phyloP scores from a whole-genome alignment of 2,113 vertebrate species.

The Sclerurus mexicanus region DNA sequence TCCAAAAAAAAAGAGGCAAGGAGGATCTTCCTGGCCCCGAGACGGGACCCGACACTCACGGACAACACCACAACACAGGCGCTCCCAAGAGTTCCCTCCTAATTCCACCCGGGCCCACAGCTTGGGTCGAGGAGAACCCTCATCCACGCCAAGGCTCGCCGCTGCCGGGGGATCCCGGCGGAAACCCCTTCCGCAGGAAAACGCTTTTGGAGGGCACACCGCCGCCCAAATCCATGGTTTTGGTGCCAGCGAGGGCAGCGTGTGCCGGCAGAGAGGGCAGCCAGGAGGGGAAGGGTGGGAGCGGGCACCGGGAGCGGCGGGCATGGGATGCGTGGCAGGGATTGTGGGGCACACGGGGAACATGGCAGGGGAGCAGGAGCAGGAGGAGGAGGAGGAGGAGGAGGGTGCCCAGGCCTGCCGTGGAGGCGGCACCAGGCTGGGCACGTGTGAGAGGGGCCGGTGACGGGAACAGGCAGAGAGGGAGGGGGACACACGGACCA shows the following conservation, averaged over 20 bases:
- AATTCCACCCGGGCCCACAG: accelerated
- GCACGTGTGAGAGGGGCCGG: not conserved
- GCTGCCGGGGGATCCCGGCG: accelerated
- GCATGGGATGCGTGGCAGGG: not conserved
- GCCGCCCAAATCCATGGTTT: accelerated
- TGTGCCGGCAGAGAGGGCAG: not conserved
- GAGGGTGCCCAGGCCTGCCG: not conserved
- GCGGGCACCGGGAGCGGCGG: not conserved
- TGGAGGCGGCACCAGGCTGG: no score
- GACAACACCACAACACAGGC: not conserved
- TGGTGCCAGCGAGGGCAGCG: no score
- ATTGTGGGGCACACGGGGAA: not conserved
- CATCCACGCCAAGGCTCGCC: accelerated
- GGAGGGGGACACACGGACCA: not conserved
- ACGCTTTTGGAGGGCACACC: accelerated
- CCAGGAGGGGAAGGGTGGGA: constrained; percentile 12
- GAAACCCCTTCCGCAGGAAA: not conserved
- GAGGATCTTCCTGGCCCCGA: not conserved
- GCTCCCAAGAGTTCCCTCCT: not conserved
- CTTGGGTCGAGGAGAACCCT: not conserved
- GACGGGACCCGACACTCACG: accelerated
- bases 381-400: not conserved
- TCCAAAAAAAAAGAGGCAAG: not conserved
- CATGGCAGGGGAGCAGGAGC: not conserved
- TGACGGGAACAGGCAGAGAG: not conserved